These are phyloP conservation scores for Sebastes cheni DNA, from an alignment of 2,797 vertebrate species.

Conservation along the genomic window DNA sequence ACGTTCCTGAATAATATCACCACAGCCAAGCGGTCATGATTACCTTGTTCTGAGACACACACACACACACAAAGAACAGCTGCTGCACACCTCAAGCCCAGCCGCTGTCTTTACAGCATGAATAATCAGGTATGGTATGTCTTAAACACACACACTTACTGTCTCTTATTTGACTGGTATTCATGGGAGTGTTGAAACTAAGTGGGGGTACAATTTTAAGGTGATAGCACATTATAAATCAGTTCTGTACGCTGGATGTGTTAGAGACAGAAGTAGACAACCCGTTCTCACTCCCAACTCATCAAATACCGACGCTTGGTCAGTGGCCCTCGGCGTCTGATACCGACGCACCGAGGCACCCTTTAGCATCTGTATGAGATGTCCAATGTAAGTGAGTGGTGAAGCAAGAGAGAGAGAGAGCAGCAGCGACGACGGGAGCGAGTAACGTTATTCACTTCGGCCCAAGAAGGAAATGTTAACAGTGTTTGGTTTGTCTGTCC, in stretches of 20 bases:
- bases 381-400: too few relatives aligned
- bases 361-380: too few relatives aligned
- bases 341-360: too few relatives aligned
- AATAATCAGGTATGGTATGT: constrained; percentile 62
- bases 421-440: accelerated
- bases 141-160: constrained; percentile 3
- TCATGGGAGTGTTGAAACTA: neutral
- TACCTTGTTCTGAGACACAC: constrained; percentile 4
- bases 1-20: neutral
- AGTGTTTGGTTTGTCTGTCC: too few relatives aligned
- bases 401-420: too few relatives aligned
- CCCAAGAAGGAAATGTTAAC: too few relatives aligned
- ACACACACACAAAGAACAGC: constrained; percentile 42
- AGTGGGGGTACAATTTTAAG: too few relatives aligned
- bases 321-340: too few relatives aligned
- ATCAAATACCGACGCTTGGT: too few relatives aligned
- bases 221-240: neutral
- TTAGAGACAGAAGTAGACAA: too few relatives aligned
- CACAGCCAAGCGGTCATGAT: neutral
- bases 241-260: neutral
- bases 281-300: too few relatives aligned
- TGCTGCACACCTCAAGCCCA: constrained; percentile 44
- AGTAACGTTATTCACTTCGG: too few relatives aligned
- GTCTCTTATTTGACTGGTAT: neutral
- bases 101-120: constrained; percentile 50